Conservation (phyloP, 2,113 vertebrate species). For the Labrus mixtus region DNA sequence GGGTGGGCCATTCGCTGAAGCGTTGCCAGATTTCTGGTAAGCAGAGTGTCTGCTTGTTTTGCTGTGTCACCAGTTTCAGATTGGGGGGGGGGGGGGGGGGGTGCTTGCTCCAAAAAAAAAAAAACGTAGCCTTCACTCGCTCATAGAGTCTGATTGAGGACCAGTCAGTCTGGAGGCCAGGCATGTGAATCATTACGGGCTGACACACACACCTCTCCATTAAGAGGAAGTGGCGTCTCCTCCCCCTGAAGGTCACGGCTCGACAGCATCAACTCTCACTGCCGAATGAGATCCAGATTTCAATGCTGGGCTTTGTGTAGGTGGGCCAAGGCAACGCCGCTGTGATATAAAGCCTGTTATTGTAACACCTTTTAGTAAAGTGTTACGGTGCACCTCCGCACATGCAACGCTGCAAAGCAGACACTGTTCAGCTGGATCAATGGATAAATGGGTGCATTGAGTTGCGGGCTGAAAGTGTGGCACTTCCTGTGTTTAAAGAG, state of each 20-base stretch:
- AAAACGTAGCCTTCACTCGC: slow-evolving; percentile 15
- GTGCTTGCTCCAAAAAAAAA: background rate
- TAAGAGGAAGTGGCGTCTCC: slow-evolving; percentile 71
- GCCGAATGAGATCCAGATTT: slow-evolving; percentile 71
- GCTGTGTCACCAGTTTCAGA: slow-evolving; percentile 74
- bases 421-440: slow-evolving; percentile 46
- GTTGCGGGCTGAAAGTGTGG: slow-evolving; percentile 35
- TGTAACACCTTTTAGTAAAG: slow-evolving; percentile 66
- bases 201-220: slow-evolving; percentile 42
- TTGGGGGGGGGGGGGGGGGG: background rate
- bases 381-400: slow-evolving; percentile 65
- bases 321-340: slow-evolving; percentile 29
- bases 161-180: slow-evolving; percentile 22
- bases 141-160: slow-evolving; percentile 43
- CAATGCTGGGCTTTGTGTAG: slow-evolving; percentile 73
- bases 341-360: slow-evolving; percentile 71
- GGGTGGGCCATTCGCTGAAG: slow-evolving; percentile 76
- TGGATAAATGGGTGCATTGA: slow-evolving; percentile 73
- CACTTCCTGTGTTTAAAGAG: slow-evolving; percentile 33
- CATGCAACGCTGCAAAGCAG: slow-evolving; percentile 42
- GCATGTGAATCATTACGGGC: slow-evolving; percentile 58
- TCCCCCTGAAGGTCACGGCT: slow-evolving; percentile 70
- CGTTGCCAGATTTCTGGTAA: slow-evolving; percentile 75
- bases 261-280: slow-evolving; percentile 58
- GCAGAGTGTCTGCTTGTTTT: slow-evolving; percentile 76